Evolutionary conservation across 2,797 vertebrate species (phyloP).

Genomic region (Schizopygopsis malacanthus): DNA sequence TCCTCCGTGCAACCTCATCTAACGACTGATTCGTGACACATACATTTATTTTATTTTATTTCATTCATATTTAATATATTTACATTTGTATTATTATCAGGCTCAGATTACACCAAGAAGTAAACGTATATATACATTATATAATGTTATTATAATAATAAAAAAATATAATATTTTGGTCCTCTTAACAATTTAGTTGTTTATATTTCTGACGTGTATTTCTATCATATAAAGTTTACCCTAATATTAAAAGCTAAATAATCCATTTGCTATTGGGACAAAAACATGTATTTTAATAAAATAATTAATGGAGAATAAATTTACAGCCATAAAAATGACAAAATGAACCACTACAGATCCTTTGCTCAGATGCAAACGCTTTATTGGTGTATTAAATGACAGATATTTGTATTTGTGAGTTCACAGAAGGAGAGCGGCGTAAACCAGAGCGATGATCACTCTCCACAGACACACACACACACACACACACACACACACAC

Average conservation of each 20-base stretch:
- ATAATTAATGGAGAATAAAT: neutral
- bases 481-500: neutral
- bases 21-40: too few species aligned
- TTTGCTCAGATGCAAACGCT: neutral
- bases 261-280: neutral
- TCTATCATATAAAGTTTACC: neutral
- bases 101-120: neutral
- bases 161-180: neutral
- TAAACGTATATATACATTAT: neutral
- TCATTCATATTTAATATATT: neutral
- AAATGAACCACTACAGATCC: neutral
- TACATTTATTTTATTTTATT: too few species aligned
- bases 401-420: neutral
- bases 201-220: neutral
- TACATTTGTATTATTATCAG: neutral
- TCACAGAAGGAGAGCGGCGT: neutral
- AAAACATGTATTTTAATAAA: neutral
- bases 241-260: slow-evolving; percentile 2
- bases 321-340: neutral
- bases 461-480: neutral
- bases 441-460: neutral
- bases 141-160: too few species aligned
- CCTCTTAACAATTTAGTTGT: neutral
- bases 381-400: neutral
- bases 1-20: too few species aligned